Conservation (phyloP, 2,113 vertebrate species). For the Xiphophorus couchianus region DNA sequence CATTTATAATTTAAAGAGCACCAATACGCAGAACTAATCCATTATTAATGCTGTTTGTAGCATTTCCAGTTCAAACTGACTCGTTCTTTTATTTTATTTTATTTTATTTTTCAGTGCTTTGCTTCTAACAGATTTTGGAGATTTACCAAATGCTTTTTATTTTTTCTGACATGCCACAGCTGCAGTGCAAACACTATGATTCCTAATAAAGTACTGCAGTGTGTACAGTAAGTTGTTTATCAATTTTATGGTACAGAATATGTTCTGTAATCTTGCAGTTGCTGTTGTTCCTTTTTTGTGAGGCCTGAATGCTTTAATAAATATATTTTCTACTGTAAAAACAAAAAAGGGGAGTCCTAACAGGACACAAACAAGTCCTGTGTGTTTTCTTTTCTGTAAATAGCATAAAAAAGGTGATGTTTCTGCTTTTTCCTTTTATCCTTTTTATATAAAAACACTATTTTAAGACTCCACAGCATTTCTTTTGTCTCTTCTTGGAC, state of each 20-base stretch:
- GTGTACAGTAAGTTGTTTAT: slow-evolving; percentile 77
- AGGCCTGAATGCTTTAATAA: slow-evolving; percentile 80
- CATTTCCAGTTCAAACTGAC: slow-evolving; percentile 65
- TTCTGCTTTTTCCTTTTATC: slow-evolving; percentile 25
- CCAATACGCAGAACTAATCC: slow-evolving; percentile 40
- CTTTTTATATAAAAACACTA: background rate
- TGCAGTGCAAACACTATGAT: slow-evolving; percentile 78
- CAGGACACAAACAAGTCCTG: slow-evolving; percentile 26
- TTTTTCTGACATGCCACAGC: slow-evolving; percentile 48
- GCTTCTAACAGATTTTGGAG: slow-evolving; percentile 1
- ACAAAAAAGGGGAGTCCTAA: slow-evolving; percentile 52
- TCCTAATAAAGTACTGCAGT: slow-evolving; percentile 70
- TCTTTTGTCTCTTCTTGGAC: background rate
- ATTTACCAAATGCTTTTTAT: slow-evolving; percentile 57
- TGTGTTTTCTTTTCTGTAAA: slow-evolving; percentile 22
- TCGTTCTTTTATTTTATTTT: background rate
- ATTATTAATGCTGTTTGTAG: slow-evolving; percentile 61
- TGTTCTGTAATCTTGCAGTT: slow-evolving; percentile 80
- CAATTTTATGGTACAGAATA: slow-evolving; percentile 78
- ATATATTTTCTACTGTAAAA: slow-evolving; percentile 75
- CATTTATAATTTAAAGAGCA: slow-evolving; percentile 24
- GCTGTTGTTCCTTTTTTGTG: slow-evolving; percentile 67
- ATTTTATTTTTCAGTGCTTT: background rate
- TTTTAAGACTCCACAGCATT: background rate
- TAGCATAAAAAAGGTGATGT: slow-evolving; percentile 25